Evolutionary conservation across 1,140 invertebrate genomes (phyloP).

Genomic region (Psix sp.): DNA sequence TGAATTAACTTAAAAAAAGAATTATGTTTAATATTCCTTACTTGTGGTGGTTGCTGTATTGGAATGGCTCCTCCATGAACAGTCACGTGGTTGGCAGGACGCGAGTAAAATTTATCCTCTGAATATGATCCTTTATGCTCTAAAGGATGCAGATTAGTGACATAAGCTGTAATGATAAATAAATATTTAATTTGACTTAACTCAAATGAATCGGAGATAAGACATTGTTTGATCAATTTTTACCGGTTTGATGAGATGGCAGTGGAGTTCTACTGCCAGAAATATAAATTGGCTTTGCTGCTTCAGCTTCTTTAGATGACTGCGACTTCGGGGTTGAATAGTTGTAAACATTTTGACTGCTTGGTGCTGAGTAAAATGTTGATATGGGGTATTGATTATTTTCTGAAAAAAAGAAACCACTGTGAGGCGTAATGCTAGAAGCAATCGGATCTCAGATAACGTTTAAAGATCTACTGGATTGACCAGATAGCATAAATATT

Average conservation of each 20-base stretch:
- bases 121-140: conserved; percentile 70
- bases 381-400: conserved; percentile 65
- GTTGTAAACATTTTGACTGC: conserved; percentile 44
- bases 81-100: conserved; percentile 75
- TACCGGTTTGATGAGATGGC: conserved; percentile 41
- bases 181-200: too few relatives aligned
- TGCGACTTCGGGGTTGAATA: conserved; percentile 39
- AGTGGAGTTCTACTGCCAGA: conserved; percentile 62
- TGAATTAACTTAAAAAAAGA: too few relatives aligned
- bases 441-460: too few relatives aligned
- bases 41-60: conserved; percentile 78
- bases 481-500: conserved; percentile 36
- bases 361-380: conserved; percentile 56
- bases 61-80: conserved; percentile 78
- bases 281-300: conserved; percentile 69
- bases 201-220: too few relatives aligned
- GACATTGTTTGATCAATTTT: background rate
- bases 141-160: conserved; percentile 69
- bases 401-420: conserved; percentile 29
- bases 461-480: conserved; percentile 34
- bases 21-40: conserved; percentile 39
- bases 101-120: conserved; percentile 74
- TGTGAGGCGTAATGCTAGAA: too few relatives aligned
- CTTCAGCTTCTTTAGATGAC: conserved; percentile 67
- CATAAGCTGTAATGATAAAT: conserved; percentile 69